Percentiles rank a stretch among this genome's conserved stretches.
These are phyloP conservation scores for Xerus inauris DNA, from an alignment of 2,113 vertebrate genomes.

Conservation along the genomic window DNA sequence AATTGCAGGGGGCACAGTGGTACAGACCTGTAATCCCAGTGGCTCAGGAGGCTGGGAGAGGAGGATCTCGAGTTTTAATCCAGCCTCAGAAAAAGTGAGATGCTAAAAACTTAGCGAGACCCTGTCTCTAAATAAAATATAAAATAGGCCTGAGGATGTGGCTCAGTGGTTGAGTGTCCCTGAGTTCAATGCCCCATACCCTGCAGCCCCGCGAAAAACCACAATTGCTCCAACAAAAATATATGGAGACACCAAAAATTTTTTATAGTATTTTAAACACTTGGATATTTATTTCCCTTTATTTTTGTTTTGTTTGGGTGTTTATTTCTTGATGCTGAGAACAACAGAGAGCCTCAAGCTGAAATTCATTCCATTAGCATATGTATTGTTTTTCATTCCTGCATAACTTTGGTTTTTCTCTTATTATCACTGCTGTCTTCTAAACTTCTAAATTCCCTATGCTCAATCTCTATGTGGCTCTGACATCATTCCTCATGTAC, in stretches of 20 bases:
- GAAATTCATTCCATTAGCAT: not conserved
- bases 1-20: no score
- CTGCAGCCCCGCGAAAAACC: no score
- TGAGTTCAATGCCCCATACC: no score
- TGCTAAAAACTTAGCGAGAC: no score
- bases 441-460: not conserved
- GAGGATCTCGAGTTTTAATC: no score
- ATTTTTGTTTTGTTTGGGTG: not conserved
- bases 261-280: not conserved
- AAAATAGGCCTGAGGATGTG: no score
- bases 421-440: not conserved
- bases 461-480: not conserved
- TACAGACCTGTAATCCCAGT: no score
- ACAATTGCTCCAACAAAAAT: not conserved
- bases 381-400: not conserved
- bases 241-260: not conserved
- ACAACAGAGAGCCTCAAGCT: not conserved
- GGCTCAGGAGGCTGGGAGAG: no score
- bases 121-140: no score
- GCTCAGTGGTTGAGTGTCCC: no score
- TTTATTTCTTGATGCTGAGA: not conserved
- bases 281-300: not conserved
- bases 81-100: no score
- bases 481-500: not conserved
- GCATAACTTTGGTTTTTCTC: not conserved